phyloP scores from a whole-genome alignment of 2,888 invertebrate species.

The Acronicta psi region DNA sequence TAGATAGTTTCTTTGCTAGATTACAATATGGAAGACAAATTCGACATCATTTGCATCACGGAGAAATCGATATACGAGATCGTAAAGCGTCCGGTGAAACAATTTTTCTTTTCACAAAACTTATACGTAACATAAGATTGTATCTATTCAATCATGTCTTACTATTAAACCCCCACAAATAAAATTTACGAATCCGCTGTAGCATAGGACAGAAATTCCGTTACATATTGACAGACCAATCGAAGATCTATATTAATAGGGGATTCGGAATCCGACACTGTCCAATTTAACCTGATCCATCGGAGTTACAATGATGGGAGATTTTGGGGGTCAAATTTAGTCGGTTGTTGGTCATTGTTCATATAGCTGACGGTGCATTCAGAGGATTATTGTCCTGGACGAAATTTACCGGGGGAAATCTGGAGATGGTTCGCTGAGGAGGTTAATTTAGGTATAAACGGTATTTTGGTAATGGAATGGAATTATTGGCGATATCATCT shows the following conservation, averaged over 20 bases:
- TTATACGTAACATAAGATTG: too few relatives aligned
- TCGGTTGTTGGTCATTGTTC: constrained; percentile 58
- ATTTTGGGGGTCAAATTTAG: constrained; percentile 40
- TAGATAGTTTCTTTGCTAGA: too few relatives aligned
- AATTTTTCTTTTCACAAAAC: too few relatives aligned
- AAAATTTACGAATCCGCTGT: constrained; percentile 45
- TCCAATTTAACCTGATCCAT: constrained; percentile 57
- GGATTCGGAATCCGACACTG: constrained; percentile 62
- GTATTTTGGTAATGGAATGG: constrained; percentile 59
- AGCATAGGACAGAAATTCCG: constrained; percentile 48
- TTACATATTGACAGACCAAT: constrained; percentile 68
- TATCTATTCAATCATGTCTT: constrained; percentile 20
- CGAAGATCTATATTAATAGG: constrained; percentile 76
- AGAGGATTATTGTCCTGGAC: constrained; percentile 72
- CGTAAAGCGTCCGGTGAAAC: too few relatives aligned
- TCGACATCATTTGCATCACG: too few relatives aligned
- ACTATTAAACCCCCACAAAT: constrained; percentile 23
- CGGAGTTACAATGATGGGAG: constrained; percentile 10
- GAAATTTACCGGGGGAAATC: constrained; percentile 72
- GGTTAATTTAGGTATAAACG: constrained; percentile 74
- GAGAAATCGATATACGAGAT: too few relatives aligned
- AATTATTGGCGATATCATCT: constrained; percentile 53
- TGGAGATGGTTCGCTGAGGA: constrained; percentile 57
- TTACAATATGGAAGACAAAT: too few relatives aligned
- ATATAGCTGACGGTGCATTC: constrained; percentile 74